These are phyloP conservation scores for Pocillopora meandrina DNA, from an alignment of 92 coral and sea anemone genomes.

Conservation along the genomic window DNA sequence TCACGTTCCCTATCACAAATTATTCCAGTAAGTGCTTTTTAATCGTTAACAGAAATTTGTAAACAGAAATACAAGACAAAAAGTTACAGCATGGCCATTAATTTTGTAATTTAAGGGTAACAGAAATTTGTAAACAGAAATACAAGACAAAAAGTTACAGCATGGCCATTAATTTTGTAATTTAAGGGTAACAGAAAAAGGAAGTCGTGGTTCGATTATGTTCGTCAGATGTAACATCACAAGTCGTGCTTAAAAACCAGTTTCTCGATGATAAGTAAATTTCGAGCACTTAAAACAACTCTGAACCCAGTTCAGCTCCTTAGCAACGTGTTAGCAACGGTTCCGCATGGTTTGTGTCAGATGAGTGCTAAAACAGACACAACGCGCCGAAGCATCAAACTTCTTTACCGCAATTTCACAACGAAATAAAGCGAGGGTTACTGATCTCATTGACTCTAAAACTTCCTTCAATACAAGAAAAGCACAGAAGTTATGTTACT, in stretches of 20 bases:
- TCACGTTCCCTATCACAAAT: no score
- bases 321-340: slow-evolving; percentile 83
- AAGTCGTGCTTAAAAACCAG: neutral
- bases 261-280: neutral
- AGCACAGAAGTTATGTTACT: neutral
- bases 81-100: no score
- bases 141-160: no score
- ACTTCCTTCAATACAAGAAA: neutral
- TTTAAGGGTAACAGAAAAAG: no score
- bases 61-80: no score
- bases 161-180: no score
- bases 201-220: no score
- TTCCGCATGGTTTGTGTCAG: slow-evolving; percentile 49
- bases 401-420: neutral
- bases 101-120: no score
- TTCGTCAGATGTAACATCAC: neutral
- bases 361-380: slow-evolving; percentile 1
- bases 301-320: slow-evolving; percentile 4
- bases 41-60: no score
- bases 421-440: slow-evolving; percentile 15
- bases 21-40: no score
- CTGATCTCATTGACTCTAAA: neutral
- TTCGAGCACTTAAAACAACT: neutral
- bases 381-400: slow-evolving; percentile 18
- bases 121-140: no score